phyloP scores from a whole-genome alignment of 2,797 vertebrate genomes.

The Sebastes wilsoni region DNA sequence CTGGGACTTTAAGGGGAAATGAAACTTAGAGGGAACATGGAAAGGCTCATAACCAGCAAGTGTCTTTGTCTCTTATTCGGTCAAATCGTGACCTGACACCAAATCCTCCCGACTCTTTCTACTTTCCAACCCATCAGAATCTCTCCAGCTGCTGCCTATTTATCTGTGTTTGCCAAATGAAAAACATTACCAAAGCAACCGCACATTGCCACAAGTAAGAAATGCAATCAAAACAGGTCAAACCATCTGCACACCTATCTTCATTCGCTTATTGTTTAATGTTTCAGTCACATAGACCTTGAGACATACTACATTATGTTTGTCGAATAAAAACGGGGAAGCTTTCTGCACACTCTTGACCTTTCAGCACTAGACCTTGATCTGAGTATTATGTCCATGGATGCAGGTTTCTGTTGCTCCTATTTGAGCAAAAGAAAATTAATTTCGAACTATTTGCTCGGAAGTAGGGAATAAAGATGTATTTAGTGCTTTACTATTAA shows the following conservation, averaged over 20 bases:
- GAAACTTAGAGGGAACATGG: slow-evolving; percentile 7
- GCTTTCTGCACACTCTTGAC: not conserved
- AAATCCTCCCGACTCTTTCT: not conserved
- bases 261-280: not conserved
- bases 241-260: not conserved
- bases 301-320: not conserved
- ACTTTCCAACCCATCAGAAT: not conserved
- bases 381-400: not conserved
- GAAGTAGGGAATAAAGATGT: not conserved
- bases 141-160: not conserved
- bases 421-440: not conserved
- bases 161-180: not conserved
- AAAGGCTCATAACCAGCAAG: not conserved
- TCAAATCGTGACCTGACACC: slow-evolving; percentile 2
- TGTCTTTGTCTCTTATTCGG: not conserved
- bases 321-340: not conserved
- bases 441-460: not conserved
- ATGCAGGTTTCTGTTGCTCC: not conserved
- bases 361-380: not conserved
- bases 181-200: not conserved
- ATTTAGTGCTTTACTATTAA: not conserved
- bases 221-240: not conserved
- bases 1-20: not conserved
- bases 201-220: not conserved
- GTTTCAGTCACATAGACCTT: not conserved